These are phyloP conservation scores for Papilio xuthus DNA, from an alignment of 1,140 invertebrate species.

Conservation along the genomic window DNA sequence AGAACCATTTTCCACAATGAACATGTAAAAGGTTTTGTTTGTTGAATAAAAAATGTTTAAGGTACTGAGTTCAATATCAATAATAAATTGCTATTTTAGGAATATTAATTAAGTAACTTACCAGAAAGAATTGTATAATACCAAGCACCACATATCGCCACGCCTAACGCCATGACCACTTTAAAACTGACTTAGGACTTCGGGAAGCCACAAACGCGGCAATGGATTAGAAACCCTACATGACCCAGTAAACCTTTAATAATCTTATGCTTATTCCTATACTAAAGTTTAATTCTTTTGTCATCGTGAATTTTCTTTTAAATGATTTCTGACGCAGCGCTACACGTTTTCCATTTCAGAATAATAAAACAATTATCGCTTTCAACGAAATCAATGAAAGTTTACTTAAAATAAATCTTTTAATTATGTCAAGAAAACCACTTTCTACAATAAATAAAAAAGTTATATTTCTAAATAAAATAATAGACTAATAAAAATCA, in stretches of 20 bases:
- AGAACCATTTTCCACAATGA: not conserved
- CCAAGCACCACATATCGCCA: constrained; percentile 69
- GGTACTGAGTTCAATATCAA: too few species aligned
- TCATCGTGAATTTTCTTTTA: not conserved
- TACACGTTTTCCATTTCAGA: not conserved
- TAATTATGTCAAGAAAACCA: not conserved
- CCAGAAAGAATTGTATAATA: constrained; percentile 74
- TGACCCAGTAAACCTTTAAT: constrained; percentile 50
- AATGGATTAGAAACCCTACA: constrained; percentile 70
- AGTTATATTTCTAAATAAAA: not conserved
- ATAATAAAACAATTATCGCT: not conserved
- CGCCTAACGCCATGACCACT: constrained; percentile 65
- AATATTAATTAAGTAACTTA: constrained; percentile 46
- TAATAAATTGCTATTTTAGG: not conserved
- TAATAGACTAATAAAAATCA: not conserved
- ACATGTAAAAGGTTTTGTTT: not conserved
- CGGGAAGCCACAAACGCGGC: constrained; percentile 58
- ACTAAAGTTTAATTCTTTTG: not conserved
- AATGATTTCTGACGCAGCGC: too few species aligned
- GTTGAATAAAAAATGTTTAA: not conserved
- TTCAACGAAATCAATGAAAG: not conserved
- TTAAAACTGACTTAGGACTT: constrained; percentile 51
- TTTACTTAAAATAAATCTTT: not conserved
- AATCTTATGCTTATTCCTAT: not conserved
- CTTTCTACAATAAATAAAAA: not conserved